Base-by-base conservation (phyloP, 2,113 vertebrate species). In the Tursiops truncatus region DNA sequence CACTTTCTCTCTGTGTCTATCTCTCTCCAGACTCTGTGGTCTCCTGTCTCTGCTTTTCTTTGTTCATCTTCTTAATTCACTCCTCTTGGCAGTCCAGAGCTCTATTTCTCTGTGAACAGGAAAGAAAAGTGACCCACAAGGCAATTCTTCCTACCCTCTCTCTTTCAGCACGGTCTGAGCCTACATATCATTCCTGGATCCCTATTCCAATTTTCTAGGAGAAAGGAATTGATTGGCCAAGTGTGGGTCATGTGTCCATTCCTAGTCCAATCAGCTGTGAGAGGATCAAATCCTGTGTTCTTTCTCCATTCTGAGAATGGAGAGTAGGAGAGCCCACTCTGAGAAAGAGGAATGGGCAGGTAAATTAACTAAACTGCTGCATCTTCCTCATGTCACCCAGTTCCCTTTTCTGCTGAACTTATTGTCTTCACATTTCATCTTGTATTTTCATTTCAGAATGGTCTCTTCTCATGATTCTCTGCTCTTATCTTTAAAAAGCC, bases 381-480 rank as follows among this genome's bases (percentile, higher is more conserved):
- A 6, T 28, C 79, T 86, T 62, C 36, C 73, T 86, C 18, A 14
- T 25, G 56, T 82, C 56, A 67, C 7, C 38, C n/a, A 56, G 53
- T n/a, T 74, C 47, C 14, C 20, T 94, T 74, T 58, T 63, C 25
- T 65, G 20, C 7, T 95, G 36, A 63, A 67, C 63, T 28, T 41
- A 92, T 1, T 86, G 36, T 90, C 62, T 65, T 77, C 73, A 94
- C 36, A 21, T 82, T 92, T 94, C 33, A 79, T 38, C 8, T n/a
- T 68, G 25, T 56, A 68, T 83, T 92, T 80, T 95, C 41, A 93
- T 81, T 96, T 87, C 73, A 77, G 67, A 77, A 92, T 86, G 79
- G 89, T 86, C 68, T 86, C 62, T 67, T 91, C 83, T 94, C 82
- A 50, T 50, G 53, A 85, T 70, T 53, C 82, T 89, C 56, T 65